Conservation (phyloP, 2,113 vertebrate species). For the Sinosuthora webbiana region DNA sequence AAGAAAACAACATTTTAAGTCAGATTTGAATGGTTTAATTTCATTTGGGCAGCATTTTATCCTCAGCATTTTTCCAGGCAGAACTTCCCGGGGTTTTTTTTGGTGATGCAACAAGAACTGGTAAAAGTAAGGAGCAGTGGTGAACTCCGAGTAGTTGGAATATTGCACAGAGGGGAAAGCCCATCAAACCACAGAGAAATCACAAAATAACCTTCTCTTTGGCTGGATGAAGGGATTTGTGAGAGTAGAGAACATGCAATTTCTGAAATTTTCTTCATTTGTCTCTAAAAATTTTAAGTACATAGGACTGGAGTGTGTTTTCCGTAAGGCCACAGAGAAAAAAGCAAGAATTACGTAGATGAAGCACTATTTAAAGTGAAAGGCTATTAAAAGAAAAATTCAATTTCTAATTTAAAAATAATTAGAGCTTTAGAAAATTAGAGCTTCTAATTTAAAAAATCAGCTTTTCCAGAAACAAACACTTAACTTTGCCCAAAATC, state of each 20-base stretch:
- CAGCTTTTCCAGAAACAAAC: not conserved
- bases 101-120: not conserved
- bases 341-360: not conserved
- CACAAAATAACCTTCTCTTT: not conserved
- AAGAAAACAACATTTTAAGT: not conserved
- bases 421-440: too few relatives aligned
- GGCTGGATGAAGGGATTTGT: not conserved
- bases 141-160: not conserved
- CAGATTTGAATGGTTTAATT: fast-evolving
- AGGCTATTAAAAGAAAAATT: not conserved
- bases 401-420: not conserved
- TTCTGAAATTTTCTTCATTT: not conserved
- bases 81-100: not conserved
- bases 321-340: not conserved
- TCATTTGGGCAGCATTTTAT: not conserved
- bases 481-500: not conserved
- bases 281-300: not conserved
- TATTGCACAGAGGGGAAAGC: not conserved
- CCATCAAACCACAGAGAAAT: not conserved
- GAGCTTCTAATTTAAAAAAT: not conserved
- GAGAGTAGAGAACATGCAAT: not conserved
- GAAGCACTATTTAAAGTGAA: not conserved
- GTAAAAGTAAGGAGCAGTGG: not conserved
- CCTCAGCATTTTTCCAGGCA: not conserved
- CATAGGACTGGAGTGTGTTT: not conserved